Evolutionary conservation across 2,797 vertebrate species (phyloP), one percentile per base, ranked within the genome.

Genomic region (Gila robusta): DNA sequence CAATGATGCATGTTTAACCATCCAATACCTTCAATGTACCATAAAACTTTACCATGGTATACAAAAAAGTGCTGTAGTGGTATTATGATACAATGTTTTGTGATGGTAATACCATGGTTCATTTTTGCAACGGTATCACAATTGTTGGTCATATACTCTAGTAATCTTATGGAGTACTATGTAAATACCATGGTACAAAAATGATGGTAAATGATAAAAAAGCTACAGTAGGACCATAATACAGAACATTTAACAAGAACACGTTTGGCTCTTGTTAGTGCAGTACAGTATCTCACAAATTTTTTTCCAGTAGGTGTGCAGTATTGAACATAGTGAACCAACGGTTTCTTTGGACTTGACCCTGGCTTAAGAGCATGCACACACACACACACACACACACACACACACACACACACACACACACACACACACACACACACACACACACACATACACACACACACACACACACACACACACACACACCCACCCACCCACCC

Each of bases 391-490:
- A n/a, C n/a, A n/a, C n/a, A n/a, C n/a, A n/a, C n/a, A n/a, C n/a
- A n/a, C n/a, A n/a, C n/a, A n/a, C n/a, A n/a, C n/a, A n/a, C 52
- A 79, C 26, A 69, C 41, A 32, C 35, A 78, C 49, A 62, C 54
- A 81, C 80, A 28, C 67, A 79, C 26, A 78, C 49, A 62, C 54
- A 69, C 80, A 28, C 67, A 79, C 21, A 78, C 49, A 62, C 54
- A 81, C 80, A 21, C 67, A 79, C 26, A 78, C 49, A 62, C 54
- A 81, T 67, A 28, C 67, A 79, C 26, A 78, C 49, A 62, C 54
- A 81, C 80, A 28, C 67, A 79, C 26, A 78, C 49, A 59, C 52
- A 81, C 80, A 28, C 67, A 79, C 26, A 78, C 49, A 59, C 52
- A 81, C 80, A 28, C 67, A 79, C 26, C 7, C 9, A 62, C 73